Percentiles rank a stretch among this genome's conserved stretches.
Evolutionary conservation across 2,888 invertebrate species (phyloP).

Genomic region (Polydrusus tereticollis): DNA sequence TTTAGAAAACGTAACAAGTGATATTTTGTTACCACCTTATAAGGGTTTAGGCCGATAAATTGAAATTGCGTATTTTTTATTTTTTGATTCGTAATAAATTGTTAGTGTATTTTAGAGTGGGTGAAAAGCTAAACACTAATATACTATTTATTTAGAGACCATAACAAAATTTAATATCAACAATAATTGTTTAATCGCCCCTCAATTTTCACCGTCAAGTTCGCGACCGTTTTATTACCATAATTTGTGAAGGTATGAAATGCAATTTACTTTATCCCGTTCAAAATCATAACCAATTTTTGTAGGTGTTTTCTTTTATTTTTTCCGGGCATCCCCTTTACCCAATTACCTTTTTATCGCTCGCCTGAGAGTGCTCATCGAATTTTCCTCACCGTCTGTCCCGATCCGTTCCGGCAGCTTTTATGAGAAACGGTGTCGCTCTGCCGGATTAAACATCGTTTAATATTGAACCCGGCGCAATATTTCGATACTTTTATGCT

Average conservation of each 20-base stretch:
- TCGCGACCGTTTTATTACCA: neutral
- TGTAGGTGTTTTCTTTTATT: constrained; percentile 37
- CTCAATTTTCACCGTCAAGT: too few species aligned
- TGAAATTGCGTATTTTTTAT: too few species aligned
- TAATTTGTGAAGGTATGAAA: constrained; percentile 9
- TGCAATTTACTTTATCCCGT: constrained; percentile 9
- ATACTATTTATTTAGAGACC: too few species aligned
- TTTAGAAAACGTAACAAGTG: too few species aligned
- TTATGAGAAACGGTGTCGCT: constrained; percentile 40
- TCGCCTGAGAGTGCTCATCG: constrained; percentile 63
- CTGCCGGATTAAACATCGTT: constrained; percentile 43
- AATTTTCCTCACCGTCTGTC: constrained; percentile 64
- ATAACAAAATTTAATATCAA: too few species aligned
- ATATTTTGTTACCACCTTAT: too few species aligned
- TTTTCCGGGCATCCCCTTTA: constrained; percentile 46
- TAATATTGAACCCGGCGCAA: constrained; percentile 43
- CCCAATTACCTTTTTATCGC: constrained; percentile 67
- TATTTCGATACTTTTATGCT: constrained; percentile 36
- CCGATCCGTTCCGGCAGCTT: constrained; percentile 55
- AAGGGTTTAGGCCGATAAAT: too few species aligned
- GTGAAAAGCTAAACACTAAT: too few species aligned
- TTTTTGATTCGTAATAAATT: too few species aligned
- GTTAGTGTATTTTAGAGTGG: too few species aligned
- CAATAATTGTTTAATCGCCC: too few species aligned
- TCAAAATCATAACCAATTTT: constrained; percentile 42